Conservation (phyloP, 2,888 invertebrate genomes). For the Temnothorax ravouxi region DNA sequence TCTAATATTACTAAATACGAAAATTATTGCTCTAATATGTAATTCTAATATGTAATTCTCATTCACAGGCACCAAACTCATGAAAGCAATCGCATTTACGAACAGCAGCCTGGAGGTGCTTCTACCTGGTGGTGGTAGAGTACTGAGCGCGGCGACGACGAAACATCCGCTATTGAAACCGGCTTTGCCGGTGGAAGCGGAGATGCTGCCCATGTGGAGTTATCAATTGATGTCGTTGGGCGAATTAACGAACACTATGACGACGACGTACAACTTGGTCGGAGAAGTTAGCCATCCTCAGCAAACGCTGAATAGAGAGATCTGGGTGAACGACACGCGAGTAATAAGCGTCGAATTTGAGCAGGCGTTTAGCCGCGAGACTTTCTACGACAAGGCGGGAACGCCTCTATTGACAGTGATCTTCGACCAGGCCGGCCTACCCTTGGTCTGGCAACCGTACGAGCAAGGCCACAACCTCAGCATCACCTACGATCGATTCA, state of each 20-base stretch:
- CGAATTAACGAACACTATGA: slow-evolving; percentile 93
- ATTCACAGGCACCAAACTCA: slow-evolving; percentile 87
- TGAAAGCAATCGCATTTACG: slow-evolving; percentile 92
- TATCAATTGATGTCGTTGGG: slow-evolving; percentile 93
- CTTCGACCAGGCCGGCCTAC: slow-evolving; percentile 96
- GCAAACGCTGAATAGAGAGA: slow-evolving; percentile 93
- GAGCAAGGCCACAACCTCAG: slow-evolving; percentile 94
- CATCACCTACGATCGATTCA: slow-evolving; percentile 95
- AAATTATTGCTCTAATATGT: background rate
- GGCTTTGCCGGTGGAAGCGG: slow-evolving; percentile 94
- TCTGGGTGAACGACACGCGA: slow-evolving; percentile 96
- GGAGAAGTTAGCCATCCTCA: slow-evolving; percentile 95
- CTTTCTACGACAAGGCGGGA: slow-evolving; percentile 94
- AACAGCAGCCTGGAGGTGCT: slow-evolving; percentile 93
- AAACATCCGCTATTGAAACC: slow-evolving; percentile 94
- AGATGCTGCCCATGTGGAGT: slow-evolving; percentile 96
- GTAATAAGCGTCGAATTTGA: slow-evolving; percentile 97
- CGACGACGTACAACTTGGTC: slow-evolving; percentile 93
- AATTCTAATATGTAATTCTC: too few relatives aligned
- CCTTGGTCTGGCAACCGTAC: slow-evolving; percentile 94
- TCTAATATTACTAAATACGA: too few relatives aligned
- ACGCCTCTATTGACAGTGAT: slow-evolving; percentile 94
- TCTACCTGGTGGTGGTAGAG: slow-evolving; percentile 91
- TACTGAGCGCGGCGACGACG: slow-evolving; percentile 92
- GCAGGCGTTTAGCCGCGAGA: slow-evolving; percentile 95